phyloP scores from a whole-genome alignment of 2,888 invertebrate genomes.

The Tenthredo scrophulariae region DNA sequence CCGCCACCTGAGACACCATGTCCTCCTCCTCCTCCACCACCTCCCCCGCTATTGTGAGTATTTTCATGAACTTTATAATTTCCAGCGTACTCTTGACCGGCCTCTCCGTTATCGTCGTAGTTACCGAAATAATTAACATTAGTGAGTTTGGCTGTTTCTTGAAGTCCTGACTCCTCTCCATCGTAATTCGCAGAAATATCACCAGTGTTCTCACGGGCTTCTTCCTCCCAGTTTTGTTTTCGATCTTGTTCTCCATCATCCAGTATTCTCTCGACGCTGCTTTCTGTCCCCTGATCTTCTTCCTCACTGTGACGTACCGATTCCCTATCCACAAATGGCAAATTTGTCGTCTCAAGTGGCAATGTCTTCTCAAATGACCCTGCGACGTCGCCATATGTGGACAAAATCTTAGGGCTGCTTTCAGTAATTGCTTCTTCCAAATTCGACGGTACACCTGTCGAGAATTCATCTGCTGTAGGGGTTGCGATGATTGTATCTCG shows the following conservation, averaged over 20 bases:
- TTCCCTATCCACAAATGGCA: not conserved
- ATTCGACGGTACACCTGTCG: slow-evolving; percentile 5
- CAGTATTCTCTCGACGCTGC: not conserved
- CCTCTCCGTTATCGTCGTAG: not conserved
- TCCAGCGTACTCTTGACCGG: slow-evolving; percentile 12
- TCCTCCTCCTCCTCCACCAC: slow-evolving; percentile 24
- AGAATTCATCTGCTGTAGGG: not conserved
- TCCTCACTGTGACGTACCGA: not conserved
- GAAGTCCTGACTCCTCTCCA: not conserved
- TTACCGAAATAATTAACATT: not conserved
- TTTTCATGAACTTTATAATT: slow-evolving; percentile 50
- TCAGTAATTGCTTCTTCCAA: slow-evolving; percentile 8
- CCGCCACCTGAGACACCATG: not conserved
- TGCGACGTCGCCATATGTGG: not conserved
- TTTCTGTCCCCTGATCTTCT: not conserved
- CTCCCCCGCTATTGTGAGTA: slow-evolving; percentile 52
- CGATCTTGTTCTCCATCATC: not conserved
- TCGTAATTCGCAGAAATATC: not conserved
- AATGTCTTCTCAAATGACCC: not conserved
- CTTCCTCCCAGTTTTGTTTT: not conserved
- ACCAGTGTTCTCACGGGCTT: not conserved
- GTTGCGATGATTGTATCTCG: not conserved
- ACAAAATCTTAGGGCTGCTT: not conserved
- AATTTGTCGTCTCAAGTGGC: not conserved
- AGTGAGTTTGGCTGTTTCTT: not conserved